These are phyloP conservation scores for Picus viridis DNA, from an alignment of 2,797 vertebrate genomes.

Conservation along the genomic window DNA sequence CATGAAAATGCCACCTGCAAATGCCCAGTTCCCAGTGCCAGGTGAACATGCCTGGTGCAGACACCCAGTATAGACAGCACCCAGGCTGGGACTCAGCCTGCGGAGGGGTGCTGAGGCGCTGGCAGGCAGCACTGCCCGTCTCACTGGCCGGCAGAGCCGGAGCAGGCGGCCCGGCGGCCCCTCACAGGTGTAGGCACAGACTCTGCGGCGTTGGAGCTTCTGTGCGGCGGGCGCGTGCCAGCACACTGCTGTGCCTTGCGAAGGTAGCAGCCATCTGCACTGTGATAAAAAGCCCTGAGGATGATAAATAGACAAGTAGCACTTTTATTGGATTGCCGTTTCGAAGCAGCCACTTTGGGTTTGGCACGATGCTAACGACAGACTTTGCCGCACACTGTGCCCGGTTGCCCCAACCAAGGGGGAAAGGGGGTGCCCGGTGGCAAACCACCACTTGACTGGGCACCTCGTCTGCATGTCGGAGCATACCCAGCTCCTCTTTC, in stretches of 20 bases:
- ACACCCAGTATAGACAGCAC: fast-evolving
- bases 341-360: constrained; percentile 83
- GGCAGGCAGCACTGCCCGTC: not conserved
- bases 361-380: constrained; percentile 82
- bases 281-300: constrained; percentile 84
- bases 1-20: not conserved
- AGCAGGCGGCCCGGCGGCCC: constrained; percentile 37
- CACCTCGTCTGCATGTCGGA: not conserved
- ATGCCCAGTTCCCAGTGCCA: not conserved
- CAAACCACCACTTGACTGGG: not conserved
- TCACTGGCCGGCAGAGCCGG: not conserved
- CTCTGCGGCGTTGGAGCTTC: constrained; percentile 68
- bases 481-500: not conserved
- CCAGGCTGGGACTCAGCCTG: not conserved
- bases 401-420: constrained; percentile 6
- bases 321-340: constrained; percentile 84
- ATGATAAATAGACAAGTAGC: constrained; percentile 86
- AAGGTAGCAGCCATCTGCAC: constrained; percentile 86
- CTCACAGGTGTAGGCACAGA: constrained; percentile 77
- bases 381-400: constrained; percentile 74
- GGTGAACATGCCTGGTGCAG: not conserved
- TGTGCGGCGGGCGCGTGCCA: constrained; percentile 75
- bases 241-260: constrained; percentile 77
- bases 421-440: not conserved
- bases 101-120: fast-evolving